Base-by-base conservation (phyloP, 64 coral and sea anemone species). In the Platygyra sinensis region DNA sequence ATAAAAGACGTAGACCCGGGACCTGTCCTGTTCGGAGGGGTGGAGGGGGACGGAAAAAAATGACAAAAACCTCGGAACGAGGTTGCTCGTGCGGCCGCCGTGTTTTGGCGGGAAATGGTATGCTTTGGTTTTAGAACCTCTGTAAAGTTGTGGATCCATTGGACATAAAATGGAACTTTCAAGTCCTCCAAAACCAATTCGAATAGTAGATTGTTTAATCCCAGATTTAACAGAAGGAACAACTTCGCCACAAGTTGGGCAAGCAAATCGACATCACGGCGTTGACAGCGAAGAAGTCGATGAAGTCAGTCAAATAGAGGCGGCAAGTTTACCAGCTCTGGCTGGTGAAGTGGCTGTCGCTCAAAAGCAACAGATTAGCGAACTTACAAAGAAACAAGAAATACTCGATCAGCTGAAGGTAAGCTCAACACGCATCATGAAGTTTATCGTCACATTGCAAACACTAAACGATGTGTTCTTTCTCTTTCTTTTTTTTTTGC, bases 301-400 rank as follows among this genome's bases (percentile, higher is more conserved):
- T 28, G n/a, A 88, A 13, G 71, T 55, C 54, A 67, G 60, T 85
- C 14, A 27, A 20, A 77, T 22, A 18, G 33, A 87, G 5, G 13
- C 32, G n/a, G 25, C 79, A 60, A 74, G 74, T 82, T 72, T 92
- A 1, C 83, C 90, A 73, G 83, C 54, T 79, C 74, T 96, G 63
- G 91, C 94, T 31, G 94, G 78, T 54, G 91, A 96, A 80, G 94
- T 96, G 20, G 94, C 81, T 27, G 79, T 65, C 12, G 94, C 87
- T 86, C 94, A 96, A 67, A 96, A 93, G 60, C 79, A 93, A 22
- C 94, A 96, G 52, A 91, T 76, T 27, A 59, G 74, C 50, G 94
- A 96, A 29, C 51, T 96, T 60, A 80, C 14, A 25, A 89, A 92
- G 52, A 87, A 61, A 36, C 80, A 80, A 74, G 62, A 89, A 54